Evolutionary conservation across 2,113 vertebrate genomes (phyloP).

Genomic region (Notarius lentiginosus): DNA sequence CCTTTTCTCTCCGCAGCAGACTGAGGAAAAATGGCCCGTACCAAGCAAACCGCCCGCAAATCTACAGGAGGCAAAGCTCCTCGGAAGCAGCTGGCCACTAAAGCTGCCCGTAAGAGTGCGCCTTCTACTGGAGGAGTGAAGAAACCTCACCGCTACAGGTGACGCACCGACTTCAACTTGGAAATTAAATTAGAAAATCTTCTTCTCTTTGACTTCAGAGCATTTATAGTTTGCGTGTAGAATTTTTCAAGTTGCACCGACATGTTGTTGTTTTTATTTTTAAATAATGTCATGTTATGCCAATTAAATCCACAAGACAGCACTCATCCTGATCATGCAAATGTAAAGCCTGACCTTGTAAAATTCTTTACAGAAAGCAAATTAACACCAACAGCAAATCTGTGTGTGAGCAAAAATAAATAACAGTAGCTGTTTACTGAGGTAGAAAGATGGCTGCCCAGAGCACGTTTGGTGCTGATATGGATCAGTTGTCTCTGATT

Average conservation of each 20-base stretch:
- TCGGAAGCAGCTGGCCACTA: constrained; percentile 89
- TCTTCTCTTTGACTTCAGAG: not conserved
- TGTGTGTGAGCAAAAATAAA: not conserved
- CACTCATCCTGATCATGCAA: not conserved
- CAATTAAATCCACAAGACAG: not conserved
- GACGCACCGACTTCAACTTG: not conserved
- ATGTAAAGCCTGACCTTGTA: not conserved
- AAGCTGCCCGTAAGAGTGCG: constrained; percentile 88
- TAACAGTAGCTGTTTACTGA: not conserved
- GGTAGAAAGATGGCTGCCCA: not conserved
- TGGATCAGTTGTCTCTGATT: not conserved
- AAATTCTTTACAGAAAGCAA: not conserved
- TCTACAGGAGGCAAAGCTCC: constrained; percentile 92
- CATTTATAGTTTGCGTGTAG: not conserved
- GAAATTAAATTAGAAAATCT: not conserved
- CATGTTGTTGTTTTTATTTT: not conserved
- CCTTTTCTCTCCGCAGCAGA: constrained; percentile 56
- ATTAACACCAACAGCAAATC: not conserved
- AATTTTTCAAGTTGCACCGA: not conserved
- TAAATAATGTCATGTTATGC: too few relatives aligned
- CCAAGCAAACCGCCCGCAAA: constrained; percentile 89
- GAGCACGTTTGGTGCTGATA: not conserved
- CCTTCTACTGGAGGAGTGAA: constrained; percentile 88
- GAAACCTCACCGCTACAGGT: constrained; percentile 90
- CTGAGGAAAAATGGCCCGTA: constrained; percentile 80